A percentile compares a stretch with the other conserved stretches of the same genome.
Evolutionary conservation across 2,888 invertebrate genomes (phyloP).

Genomic region (Phymatocera aterrima): DNA sequence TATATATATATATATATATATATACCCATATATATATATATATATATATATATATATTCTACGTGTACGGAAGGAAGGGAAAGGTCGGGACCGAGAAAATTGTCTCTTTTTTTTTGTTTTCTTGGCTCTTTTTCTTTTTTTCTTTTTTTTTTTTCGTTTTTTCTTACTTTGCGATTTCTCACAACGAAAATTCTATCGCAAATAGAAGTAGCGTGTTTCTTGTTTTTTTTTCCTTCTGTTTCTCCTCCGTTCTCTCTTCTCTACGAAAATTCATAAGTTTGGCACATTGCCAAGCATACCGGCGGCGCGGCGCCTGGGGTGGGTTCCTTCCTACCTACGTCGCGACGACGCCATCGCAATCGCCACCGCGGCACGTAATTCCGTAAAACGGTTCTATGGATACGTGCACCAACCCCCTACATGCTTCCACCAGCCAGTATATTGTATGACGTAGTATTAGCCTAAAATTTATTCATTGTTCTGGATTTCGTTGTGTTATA

Average conservation of each 20-base stretch:
- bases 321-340: too few relatives aligned
- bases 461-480: background rate
- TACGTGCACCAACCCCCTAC: background rate
- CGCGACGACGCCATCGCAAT: constrained; percentile 32
- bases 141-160: background rate
- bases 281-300: constrained; percentile 38
- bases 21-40: too few relatives aligned
- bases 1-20: too few relatives aligned
- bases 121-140: background rate
- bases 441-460: background rate
- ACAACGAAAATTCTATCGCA: constrained; percentile 28
- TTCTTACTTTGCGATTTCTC: background rate
- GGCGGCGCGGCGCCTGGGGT: constrained; percentile 29
- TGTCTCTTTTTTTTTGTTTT: background rate
- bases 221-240: background rate
- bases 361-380: too few relatives aligned
- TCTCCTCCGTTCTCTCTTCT: background rate
- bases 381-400: background rate
- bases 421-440: background rate
- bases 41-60: too few relatives aligned
- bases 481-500: constrained; percentile 1
- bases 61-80: too few relatives aligned
- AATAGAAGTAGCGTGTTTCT: constrained; percentile 25
- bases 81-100: constrained; percentile 2
- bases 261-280: constrained; percentile 39